A percentile compares a stretch with the other conserved stretches of the same genome.
phyloP scores from a whole-genome alignment of 1,140 invertebrate species.

The Thalassaphorura encarpata region DNA sequence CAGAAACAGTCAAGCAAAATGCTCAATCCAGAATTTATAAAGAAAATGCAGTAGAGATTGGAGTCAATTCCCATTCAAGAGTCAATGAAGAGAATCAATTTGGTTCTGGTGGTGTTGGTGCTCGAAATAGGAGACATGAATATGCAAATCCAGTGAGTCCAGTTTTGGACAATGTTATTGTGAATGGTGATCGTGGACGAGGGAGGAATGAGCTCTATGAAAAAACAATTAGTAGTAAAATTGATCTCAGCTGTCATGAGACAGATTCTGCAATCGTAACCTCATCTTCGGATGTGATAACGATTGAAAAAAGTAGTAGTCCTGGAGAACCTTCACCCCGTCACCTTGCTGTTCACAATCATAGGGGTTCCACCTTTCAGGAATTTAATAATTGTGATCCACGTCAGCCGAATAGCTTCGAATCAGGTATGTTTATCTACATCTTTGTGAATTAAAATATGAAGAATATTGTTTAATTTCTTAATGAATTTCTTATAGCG shows the following conservation, averaged over 20 bases:
- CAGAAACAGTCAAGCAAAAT: too few species aligned
- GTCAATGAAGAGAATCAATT: too few species aligned
- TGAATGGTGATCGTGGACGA: slow-evolving; percentile 50
- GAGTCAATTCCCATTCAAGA: too few species aligned
- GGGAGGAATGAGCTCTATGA: slow-evolving; percentile 21
- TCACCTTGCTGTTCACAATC: slow-evolving; percentile 5
- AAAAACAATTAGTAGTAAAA: slow-evolving; percentile 30
- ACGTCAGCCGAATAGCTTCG: slow-evolving; percentile 14
- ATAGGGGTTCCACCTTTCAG: slow-evolving; percentile 11
- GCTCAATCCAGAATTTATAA: too few species aligned
- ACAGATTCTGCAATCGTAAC: slow-evolving; percentile 31
- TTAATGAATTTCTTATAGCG: too few species aligned
- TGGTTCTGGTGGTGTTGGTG: too few species aligned
- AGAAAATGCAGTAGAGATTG: too few species aligned
- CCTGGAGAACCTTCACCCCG: background rate
- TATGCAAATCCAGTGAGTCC: slow-evolving; percentile 43
- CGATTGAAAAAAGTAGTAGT: slow-evolving; percentile 15
- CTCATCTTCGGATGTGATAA: slow-evolving; percentile 31
- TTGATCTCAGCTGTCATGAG: slow-evolving; percentile 33
- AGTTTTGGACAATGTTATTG: slow-evolving; percentile 37
- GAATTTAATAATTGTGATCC: slow-evolving; percentile 18
- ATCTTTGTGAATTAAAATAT: background rate
- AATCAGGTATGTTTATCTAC: slow-evolving; percentile 19
- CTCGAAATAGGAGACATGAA: background rate
- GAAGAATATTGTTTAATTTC: too few species aligned